These are phyloP conservation scores for Tyria jacobaeae DNA, from an alignment of 2,888 invertebrate genomes.

Conservation along the genomic window DNA sequence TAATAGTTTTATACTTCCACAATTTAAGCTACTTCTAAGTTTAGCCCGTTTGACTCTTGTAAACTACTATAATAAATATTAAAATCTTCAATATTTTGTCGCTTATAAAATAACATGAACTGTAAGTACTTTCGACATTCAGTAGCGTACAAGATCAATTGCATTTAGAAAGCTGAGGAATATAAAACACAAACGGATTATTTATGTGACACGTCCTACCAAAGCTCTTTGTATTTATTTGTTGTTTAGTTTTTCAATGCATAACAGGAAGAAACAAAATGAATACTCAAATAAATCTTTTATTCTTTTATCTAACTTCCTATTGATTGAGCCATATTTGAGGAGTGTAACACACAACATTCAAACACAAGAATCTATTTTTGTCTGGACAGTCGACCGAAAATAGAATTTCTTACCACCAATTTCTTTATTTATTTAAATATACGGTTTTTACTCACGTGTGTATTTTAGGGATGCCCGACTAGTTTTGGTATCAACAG, in stretches of 20 bases:
- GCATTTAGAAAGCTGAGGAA: constrained; percentile 44
- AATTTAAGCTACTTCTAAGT: too few relatives aligned
- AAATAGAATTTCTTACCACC: not conserved
- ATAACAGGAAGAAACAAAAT: constrained; percentile 35
- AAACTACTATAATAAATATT: too few relatives aligned
- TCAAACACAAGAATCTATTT: constrained; percentile 16
- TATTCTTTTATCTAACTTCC: constrained; percentile 12
- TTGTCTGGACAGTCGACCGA: constrained; percentile 18
- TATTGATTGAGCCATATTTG: constrained; percentile 19
- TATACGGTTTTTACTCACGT: too few relatives aligned
- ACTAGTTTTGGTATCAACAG: too few relatives aligned
- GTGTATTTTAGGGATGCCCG: too few relatives aligned
- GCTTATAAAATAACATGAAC: not conserved
- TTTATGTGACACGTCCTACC: constrained; percentile 43
- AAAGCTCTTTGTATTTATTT: constrained; percentile 44
- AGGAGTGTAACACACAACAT: constrained; percentile 15
- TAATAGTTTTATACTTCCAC: too few relatives aligned
- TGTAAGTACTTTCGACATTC: constrained; percentile 29
- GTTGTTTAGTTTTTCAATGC: constrained; percentile 42
- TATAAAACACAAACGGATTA: constrained; percentile 46
- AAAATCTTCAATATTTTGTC: too few relatives aligned
- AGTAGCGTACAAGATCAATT: constrained; percentile 46
- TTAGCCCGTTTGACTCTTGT: too few relatives aligned
- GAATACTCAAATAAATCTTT: constrained; percentile 22
- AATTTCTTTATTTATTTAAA: too few relatives aligned